These are phyloP conservation scores for Caenorhabditis sp. DNA, from an alignment of 2,888 invertebrate genomes.

Conservation along the genomic window DNA sequence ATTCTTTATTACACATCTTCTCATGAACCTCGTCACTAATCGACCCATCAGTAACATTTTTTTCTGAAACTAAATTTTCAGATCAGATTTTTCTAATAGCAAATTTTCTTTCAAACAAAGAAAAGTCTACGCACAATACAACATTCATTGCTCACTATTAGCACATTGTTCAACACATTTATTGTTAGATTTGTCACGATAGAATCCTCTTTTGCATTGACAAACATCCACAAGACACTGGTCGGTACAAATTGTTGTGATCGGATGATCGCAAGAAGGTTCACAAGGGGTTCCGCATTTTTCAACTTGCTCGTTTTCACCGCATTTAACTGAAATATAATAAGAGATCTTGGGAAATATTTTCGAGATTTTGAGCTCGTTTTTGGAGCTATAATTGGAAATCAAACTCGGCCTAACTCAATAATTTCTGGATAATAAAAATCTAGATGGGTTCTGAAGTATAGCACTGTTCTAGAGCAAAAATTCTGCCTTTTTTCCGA, in stretches of 20 bases:
- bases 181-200: conserved; percentile 4
- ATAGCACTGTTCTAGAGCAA: too few species aligned
- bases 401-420: too few species aligned
- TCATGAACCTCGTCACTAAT: not conserved
- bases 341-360: too few species aligned
- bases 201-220: conserved; percentile 23
- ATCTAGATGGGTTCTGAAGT: too few species aligned
- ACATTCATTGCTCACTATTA: not conserved
- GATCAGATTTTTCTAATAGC: too few species aligned
- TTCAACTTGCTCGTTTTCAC: conserved; percentile 26
- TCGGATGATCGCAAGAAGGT: conserved; percentile 20
- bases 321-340: conserved; percentile 5
- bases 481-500: too few species aligned
- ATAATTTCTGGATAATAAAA: too few species aligned
- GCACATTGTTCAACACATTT: conserved; percentile 17
- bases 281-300: conserved; percentile 28
- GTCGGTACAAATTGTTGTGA: conserved; percentile 6
- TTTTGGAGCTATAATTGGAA: too few species aligned
- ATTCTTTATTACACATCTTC: not conserved
- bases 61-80: conserved; percentile 11
- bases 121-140: not conserved
- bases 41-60: not conserved
- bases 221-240: conserved; percentile 24
- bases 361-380: too few species aligned
- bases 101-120: too few species aligned